phyloP scores from a whole-genome alignment of 2,888 invertebrate species.

The Heterodera filipjevi region DNA sequence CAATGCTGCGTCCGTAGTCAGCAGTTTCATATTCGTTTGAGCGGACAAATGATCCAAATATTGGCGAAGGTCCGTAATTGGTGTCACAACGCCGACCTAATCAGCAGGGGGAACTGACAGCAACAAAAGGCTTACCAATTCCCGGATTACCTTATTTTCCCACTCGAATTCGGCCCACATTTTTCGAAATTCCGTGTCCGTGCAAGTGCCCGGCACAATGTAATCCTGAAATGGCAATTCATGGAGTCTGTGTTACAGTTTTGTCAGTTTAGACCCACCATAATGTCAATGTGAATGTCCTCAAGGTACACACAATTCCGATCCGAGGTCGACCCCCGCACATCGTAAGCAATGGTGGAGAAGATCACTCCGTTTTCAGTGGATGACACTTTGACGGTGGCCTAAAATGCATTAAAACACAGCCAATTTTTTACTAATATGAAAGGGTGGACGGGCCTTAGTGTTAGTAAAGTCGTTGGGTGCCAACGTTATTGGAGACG shows the following conservation, averaged over 20 bases:
- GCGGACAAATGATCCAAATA: conserved; percentile 88
- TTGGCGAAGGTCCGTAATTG: conserved; percentile 85
- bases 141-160: conserved; percentile 86
- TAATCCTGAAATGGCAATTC: conserved; percentile 83
- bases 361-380: conserved; percentile 99
- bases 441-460: conserved; percentile 76
- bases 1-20: conserved; percentile 80
- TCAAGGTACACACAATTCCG: conserved; percentile 96
- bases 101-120: conserved; percentile 23
- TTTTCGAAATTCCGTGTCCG: conserved; percentile 91
- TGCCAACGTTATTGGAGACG: conserved; percentile 89
- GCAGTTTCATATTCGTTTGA: conserved; percentile 97
- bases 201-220: conserved; percentile 82
- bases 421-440: neutral
- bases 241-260: neutral
- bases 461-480: conserved; percentile 97
- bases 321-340: conserved; percentile 87
- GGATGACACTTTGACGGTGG: conserved; percentile 78
- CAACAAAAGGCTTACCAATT: neutral
- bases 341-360: conserved; percentile 98
- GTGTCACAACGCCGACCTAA: conserved; percentile 83
- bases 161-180: conserved; percentile 99
- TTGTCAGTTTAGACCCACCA: no score
- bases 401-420: conserved; percentile 45
- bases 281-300: conserved; percentile 92